Base-by-base conservation (phyloP, 2,888 invertebrate species). In the Hirtodrosophila trivittata region DNA sequence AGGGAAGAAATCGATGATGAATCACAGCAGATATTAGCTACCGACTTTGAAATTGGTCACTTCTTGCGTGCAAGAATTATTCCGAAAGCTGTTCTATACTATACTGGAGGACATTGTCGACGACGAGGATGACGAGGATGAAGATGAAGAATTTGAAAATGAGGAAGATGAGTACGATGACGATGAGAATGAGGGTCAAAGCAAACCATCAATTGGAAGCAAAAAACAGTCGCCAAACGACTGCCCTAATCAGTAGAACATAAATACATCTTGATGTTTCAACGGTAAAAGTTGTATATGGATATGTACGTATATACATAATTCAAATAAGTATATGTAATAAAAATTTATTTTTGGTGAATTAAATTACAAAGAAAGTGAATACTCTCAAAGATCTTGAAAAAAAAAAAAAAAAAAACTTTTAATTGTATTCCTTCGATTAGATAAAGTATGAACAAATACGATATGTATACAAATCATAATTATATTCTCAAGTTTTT, bases 1-100 rank as follows among this genome's bases (percentile, higher is more conserved):
- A 89, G 89, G 55, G 94, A 96, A 85, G 96, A 97, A 67, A 92
- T 97, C 68, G 97, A 97, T 89, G 97, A 98, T 52, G 97, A 98
- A 72, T 94, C 95, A 35, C 96, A 95, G 73, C 89, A 89, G 77
- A 92, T 98, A 75, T 92, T 99, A 73, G 96, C 97, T 7, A 95
- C 96, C 51, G 99, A 99, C 92, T 99, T 98, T 91, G 99, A 99
- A 93, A 96, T 99, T 90, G 99, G 99, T 1, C 99, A 99, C 92
- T 97, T 98, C 91, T 95, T 99, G 89, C 95, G 98, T 81, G 98
- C 99, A 91, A 94, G 98, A 74, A 95, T 99, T 74, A 95, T 99
- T 68, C 98, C 99, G n/a, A 95, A 97, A 89, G 99, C 99, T 57
- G 97, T 98, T 50, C 93, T 99, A 43, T 98, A 97, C 89, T 99